Evolutionary conservation across 2,113 vertebrate species (phyloP), one percentile per base, ranked within the genome.

Genomic region (Chionis minor): DNA sequence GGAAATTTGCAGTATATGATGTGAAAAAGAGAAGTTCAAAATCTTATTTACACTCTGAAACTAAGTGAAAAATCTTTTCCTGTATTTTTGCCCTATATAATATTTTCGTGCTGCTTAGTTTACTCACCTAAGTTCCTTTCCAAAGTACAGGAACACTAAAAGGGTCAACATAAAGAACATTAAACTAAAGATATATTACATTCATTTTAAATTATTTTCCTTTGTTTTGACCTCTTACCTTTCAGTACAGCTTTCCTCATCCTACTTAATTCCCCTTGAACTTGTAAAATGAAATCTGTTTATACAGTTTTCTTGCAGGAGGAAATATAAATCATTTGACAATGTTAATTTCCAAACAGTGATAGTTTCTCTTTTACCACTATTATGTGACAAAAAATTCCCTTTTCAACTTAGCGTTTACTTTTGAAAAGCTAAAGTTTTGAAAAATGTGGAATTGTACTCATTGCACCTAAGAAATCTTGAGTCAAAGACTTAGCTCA

Each of bases 281-380:
- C 74, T 88, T 86, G 49, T 81, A 93, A 80, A 94, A 87, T 96
- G 92, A 89, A 84, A 88, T 45, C 85, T 56, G 17, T 97, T 84
- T 28, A 71, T 81, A 35, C 27, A 84, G 35, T 75, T 73, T 90
- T 91, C 77, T 86, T 56, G 51, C 35, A 94, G 51, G 45, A 86
- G 30, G 93, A 97, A 96, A 96, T 73, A 94, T 40, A 94, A 92
- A 63, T 73, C 30, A 91, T 90, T 95, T 15, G 17, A 86, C 54
- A 93, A 92, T 56, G 38, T 81, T 59, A 14, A 86, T 42, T 96
- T 94, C 75, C 61, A 90, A 89, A 94, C 27, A 91, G 75, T 58
- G 44, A 52, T 63, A 83, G 58, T 62, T 96, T 84, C 61, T 27
- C 24, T 84, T 72, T 69, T 19, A 63, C 13, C 24, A 82, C 52